Evolutionary conservation across 2,888 invertebrate genomes (phyloP), one percentile per base, ranked within the genome.

Genomic region (Aporophyla lueneburgensis): DNA sequence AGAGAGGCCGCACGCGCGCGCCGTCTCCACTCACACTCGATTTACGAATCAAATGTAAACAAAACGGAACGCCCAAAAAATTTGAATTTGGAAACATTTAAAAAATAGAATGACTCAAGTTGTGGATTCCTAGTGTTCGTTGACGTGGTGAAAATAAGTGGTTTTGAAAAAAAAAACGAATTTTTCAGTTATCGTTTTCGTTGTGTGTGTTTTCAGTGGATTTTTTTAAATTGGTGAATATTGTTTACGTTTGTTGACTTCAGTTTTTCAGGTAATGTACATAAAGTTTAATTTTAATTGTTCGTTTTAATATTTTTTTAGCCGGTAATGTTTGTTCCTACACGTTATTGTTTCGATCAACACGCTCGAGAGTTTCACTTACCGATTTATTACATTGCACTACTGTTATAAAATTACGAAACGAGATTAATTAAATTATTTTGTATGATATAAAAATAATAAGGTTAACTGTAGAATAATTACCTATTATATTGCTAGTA

Each of bases 41-140:
- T 83, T 87, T 89, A 92, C 89, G 90, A 84, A 80, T 79, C 71
- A 74, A 88, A 92, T 89, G 93, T 94, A 94, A 94, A 94, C 93
- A 94, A 93, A 78, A 89, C 86, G 83, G 73, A 85, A 86, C 70
- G 69, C 46, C 24, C 61, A 74, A 76, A 63, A 67, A 74, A 75
- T 43, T 53, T 43, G 43, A 77, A 77, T 63, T 77, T 70, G 51
- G 43, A 61, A 58, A 43, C 70, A 33, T 74, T 74, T 58, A 58
- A 58, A 68, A 65, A 71, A 74, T 73, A n/a, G 1, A 63, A 74
- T 73, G 66, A 71, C 63, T 70, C 16, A 58, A 73, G 24, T n/a
- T 63, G 63, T 61, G 21, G 46, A 71, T 70, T 54, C 4, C 33
- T 54, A 21, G 76, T 79, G 68, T 71, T 75, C 10, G 62, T 67